Evolutionary conservation across 2,797 vertebrate species (phyloP).

Genomic region (Caiman crocodilus): DNA sequence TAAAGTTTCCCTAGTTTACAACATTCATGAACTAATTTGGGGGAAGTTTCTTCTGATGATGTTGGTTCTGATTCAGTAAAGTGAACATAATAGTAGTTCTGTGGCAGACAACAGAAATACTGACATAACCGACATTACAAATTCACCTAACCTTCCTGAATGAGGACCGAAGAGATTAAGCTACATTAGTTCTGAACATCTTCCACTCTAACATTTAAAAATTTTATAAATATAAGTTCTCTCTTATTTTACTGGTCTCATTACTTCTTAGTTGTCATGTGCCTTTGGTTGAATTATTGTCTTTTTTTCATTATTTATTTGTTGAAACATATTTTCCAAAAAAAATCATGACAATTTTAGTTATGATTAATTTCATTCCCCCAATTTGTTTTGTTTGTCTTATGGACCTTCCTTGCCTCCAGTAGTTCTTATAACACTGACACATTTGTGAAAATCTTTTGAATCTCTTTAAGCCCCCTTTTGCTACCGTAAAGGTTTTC

Average conservation of each 20-base stretch:
- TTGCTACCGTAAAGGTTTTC: not conserved
- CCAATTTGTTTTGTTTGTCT: not conserved
- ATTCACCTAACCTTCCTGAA: not conserved
- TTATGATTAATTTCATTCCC: not conserved
- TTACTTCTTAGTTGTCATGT: not conserved
- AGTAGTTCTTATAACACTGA: not conserved
- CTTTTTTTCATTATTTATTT: not conserved
- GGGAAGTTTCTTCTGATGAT: not conserved
- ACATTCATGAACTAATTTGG: not conserved
- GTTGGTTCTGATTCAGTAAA: not conserved
- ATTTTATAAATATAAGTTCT: not conserved
- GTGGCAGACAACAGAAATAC: not conserved
- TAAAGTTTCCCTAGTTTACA: not conserved
- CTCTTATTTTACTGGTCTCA: fast-evolving
- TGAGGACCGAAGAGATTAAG: not conserved
- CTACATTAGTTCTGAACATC: too few relatives aligned
- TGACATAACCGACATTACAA: not conserved
- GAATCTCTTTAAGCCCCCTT: not conserved
- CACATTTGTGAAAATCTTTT: not conserved
- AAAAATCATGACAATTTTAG: not conserved
- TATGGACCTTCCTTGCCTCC: not conserved
- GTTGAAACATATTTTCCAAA: not conserved
- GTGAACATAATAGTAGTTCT: not conserved
- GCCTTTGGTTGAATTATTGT: not conserved
- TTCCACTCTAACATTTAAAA: not conserved